Percentiles rank a stretch among this genome's conserved stretches.
These are phyloP conservation scores for Agrotis puta DNA, from an alignment of 2,888 invertebrate species.

Conservation along the genomic window DNA sequence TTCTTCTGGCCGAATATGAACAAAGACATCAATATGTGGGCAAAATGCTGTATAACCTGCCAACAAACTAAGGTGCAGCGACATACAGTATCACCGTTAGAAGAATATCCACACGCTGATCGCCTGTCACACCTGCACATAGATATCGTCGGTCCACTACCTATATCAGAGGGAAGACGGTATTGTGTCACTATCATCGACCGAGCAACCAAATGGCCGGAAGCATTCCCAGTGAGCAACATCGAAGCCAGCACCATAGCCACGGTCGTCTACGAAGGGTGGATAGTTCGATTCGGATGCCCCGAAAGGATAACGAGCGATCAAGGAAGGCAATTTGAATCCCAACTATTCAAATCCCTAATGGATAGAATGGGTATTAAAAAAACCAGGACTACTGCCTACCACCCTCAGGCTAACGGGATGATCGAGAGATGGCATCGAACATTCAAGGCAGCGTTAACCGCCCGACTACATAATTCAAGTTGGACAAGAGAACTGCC, in stretches of 20 bases:
- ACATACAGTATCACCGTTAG: neutral
- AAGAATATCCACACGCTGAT: neutral
- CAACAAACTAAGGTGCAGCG: neutral
- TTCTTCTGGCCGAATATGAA: neutral
- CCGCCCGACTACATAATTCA: neutral
- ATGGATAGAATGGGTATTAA: too few relatives aligned
- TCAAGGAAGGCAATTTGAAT: too few relatives aligned
- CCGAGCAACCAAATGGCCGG: neutral
- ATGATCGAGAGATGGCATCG: constrained; percentile 11
- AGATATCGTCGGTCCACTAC: too few relatives aligned
- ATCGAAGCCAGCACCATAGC: neutral
- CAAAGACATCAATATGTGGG: neutral
- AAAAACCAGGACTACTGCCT: neutral
- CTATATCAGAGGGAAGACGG: too few relatives aligned
- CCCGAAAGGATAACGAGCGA: constrained; percentile 6
- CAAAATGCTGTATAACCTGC: neutral
- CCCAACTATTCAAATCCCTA: too few relatives aligned
- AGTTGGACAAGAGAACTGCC: constrained; percentile 10
- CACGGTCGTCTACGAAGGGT: neutral
- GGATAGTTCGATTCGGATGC: neutral
- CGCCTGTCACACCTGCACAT: neutral
- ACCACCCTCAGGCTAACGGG: constrained; percentile 9
- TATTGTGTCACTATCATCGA: too few relatives aligned
- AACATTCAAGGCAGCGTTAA: constrained; percentile 5
- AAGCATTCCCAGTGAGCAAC: neutral